Percentiles rank a stretch among this genome's conserved stretches.
Conservation (phyloP, 2,797 vertebrate genomes). For the Hydrophis major region DNA sequence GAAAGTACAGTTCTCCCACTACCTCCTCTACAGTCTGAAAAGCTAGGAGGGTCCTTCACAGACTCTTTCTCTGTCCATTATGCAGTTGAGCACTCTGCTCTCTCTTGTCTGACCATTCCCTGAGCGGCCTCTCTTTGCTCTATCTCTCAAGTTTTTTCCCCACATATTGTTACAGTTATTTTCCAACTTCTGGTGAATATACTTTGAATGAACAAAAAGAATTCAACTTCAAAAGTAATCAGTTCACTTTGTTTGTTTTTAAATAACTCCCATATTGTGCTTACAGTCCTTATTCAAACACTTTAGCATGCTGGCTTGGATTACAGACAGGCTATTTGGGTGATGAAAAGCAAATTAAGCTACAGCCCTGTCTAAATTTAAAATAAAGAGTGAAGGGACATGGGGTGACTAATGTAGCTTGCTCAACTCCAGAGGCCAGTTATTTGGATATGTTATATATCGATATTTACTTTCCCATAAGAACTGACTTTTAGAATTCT, state of each 20-base stretch:
- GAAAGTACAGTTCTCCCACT: not conserved
- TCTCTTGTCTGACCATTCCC: not conserved
- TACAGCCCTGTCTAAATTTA: not conserved
- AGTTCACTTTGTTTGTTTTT: conserved; percentile 2
- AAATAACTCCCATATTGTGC: not conserved
- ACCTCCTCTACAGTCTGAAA: not conserved
- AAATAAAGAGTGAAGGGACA: not conserved
- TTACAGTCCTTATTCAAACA: not conserved
- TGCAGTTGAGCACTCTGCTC: not conserved
- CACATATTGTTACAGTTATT: not conserved
- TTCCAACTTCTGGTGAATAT: not conserved
- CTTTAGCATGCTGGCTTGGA: not conserved
- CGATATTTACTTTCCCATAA: conserved; percentile 12
- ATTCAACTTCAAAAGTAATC: not conserved
- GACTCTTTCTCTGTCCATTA: not conserved
- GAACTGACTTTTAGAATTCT: not conserved
- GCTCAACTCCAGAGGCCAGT: not conserved
- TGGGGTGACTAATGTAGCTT: not conserved
- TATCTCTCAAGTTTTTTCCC: not conserved
- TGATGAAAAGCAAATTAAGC: not conserved
- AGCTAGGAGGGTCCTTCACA: not conserved
- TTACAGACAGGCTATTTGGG: not conserved
- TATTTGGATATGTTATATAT: not conserved
- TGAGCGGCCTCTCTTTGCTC: not conserved
- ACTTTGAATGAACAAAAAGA: not conserved